A percentile compares a stretch with the other conserved stretches of the same genome.
These are phyloP conservation scores for Pipistrellus kuhlii DNA, from an alignment of 2,797 vertebrate species.

Conservation along the genomic window DNA sequence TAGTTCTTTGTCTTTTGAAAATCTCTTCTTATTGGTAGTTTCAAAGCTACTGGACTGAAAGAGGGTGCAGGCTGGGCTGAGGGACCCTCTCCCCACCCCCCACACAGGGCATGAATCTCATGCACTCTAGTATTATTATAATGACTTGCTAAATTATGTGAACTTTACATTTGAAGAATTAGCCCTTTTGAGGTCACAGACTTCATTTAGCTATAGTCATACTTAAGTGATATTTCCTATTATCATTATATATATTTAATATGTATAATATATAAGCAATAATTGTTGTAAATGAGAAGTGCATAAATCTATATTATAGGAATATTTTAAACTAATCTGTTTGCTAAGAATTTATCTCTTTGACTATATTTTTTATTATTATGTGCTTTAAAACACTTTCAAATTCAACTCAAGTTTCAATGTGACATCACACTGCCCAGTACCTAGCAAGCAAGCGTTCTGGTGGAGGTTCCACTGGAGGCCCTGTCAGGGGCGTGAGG, in stretches of 20 bases:
- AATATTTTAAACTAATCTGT: background rate
- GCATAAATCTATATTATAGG: conserved; percentile 14
- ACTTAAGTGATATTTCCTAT: background rate
- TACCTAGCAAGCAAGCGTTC: background rate
- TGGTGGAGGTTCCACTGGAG: background rate
- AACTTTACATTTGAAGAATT: conserved; percentile 36
- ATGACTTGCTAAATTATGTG: background rate
- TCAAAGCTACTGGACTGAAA: too few species aligned
- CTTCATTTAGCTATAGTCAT: background rate
- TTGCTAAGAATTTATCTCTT: background rate
- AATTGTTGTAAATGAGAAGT: background rate
- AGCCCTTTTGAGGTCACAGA: background rate
- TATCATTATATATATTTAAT: background rate
- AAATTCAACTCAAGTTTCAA: conserved; percentile 20
- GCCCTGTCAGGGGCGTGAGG: background rate
- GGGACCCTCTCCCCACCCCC: too few species aligned
- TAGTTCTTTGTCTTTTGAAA: too few species aligned
- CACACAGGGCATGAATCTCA: too few species aligned
- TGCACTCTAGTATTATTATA: background rate
- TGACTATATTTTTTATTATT: background rate
- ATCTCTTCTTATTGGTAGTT: too few species aligned
- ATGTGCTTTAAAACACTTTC: conserved; percentile 19
- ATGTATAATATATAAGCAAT: background rate
- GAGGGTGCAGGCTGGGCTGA: too few species aligned
- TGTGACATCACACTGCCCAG: background rate